Percentiles rank a stretch among this genome's conserved stretches.
phyloP scores from a whole-genome alignment of 2,797 vertebrate genomes.

The Arctocebus calabarensis region DNA sequence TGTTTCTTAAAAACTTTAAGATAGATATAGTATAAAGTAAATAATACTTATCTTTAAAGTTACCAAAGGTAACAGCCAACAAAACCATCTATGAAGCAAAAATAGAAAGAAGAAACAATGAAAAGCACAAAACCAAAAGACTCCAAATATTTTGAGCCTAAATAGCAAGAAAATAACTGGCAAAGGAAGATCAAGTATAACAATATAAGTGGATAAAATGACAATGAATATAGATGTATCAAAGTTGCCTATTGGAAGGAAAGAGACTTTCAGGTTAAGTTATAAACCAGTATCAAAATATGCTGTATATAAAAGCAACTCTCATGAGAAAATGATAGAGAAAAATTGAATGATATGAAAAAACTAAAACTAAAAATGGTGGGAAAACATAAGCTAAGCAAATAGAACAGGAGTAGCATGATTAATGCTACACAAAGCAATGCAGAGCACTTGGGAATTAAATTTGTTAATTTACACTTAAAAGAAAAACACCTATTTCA shows the following conservation, averaged over 20 bases:
- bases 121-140: neutral
- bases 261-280: neutral
- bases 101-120: neutral
- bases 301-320: neutral
- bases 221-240: neutral
- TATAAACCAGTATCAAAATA: neutral
- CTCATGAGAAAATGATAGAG: neutral
- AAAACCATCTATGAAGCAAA: slow-evolving; percentile 5
- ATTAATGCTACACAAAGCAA: neutral
- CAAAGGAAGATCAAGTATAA: neutral
- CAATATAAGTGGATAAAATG: neutral
- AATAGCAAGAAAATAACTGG: neutral
- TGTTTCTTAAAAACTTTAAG: neutral
- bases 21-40: neutral
- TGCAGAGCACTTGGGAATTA: too few species aligned
- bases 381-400: neutral
- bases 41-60: neutral
- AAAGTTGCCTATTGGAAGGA: neutral
- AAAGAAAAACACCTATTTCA: too few species aligned
- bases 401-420: neutral
- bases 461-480: too few species aligned
- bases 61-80: neutral
- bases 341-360: neutral
- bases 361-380: neutral
- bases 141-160: neutral